phyloP scores from a whole-genome alignment of 2,113 vertebrate genomes.

The Poecile atricapillus region DNA sequence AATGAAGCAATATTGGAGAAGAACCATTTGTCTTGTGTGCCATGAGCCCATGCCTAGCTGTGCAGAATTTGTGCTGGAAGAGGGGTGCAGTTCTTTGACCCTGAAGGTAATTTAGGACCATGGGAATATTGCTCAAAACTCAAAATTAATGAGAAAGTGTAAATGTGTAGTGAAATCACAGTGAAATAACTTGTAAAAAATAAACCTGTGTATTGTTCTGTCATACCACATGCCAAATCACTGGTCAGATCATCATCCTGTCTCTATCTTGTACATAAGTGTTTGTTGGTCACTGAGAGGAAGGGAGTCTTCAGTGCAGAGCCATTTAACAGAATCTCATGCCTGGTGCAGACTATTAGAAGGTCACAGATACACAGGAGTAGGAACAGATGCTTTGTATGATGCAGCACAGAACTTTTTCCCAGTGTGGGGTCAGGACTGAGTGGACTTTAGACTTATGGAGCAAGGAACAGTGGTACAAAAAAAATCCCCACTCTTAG shows the following conservation, averaged over 20 bases:
- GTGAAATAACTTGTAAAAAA: not conserved
- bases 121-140: not conserved
- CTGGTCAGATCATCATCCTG: not conserved
- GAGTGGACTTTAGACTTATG: not conserved
- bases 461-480: not conserved
- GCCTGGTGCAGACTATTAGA: not conserved
- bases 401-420: not conserved
- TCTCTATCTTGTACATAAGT: rapidly evolving
- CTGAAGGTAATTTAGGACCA: not conserved
- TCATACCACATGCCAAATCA: not conserved
- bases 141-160: not conserved
- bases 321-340: not conserved
- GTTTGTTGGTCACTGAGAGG: not conserved
- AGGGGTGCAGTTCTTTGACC: not conserved
- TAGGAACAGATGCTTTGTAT: not conserved
- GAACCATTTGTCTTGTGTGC: not conserved
- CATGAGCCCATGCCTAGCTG: not conserved
- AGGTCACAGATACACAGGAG: not conserved
- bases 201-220: not conserved
- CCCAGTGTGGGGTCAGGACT: not conserved
- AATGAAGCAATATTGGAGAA: not conserved
- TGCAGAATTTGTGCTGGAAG: not conserved
- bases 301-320: not conserved
- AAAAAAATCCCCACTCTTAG: rapidly evolving
- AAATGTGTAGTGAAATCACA: not conserved